Evolutionary conservation across 2,888 invertebrate genomes (phyloP).

Genomic region (Aspidapion aeneum): DNA sequence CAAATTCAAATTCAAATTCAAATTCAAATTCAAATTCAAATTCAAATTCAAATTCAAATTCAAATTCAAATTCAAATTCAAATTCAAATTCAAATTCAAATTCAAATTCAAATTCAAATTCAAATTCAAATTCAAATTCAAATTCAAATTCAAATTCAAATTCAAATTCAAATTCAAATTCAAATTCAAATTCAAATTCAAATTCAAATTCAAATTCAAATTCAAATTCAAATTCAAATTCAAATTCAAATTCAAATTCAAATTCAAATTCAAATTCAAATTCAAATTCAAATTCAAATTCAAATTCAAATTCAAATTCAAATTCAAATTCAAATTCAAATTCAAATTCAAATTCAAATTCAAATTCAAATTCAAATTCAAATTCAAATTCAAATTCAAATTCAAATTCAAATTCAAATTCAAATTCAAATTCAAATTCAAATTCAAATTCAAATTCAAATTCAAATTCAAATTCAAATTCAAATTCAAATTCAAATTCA

Average conservation of each 20-base stretch:
- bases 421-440: background rate
- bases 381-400: background rate
- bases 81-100: background rate
- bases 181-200: background rate
- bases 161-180: background rate
- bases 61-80: background rate
- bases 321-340: background rate
- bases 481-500: background rate
- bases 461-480: background rate
- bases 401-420: background rate
- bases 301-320: background rate
- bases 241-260: background rate
- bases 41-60: background rate
- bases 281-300: background rate
- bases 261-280: background rate
- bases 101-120: background rate
- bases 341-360: background rate
- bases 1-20: background rate
- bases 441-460: background rate
- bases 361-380: background rate
- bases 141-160: background rate
- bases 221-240: background rate
- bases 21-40: background rate
- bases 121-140: background rate
- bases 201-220: background rate